Evolutionary conservation across 2,797 vertebrate species (phyloP).

Genomic region (Serranus cabrilla): DNA sequence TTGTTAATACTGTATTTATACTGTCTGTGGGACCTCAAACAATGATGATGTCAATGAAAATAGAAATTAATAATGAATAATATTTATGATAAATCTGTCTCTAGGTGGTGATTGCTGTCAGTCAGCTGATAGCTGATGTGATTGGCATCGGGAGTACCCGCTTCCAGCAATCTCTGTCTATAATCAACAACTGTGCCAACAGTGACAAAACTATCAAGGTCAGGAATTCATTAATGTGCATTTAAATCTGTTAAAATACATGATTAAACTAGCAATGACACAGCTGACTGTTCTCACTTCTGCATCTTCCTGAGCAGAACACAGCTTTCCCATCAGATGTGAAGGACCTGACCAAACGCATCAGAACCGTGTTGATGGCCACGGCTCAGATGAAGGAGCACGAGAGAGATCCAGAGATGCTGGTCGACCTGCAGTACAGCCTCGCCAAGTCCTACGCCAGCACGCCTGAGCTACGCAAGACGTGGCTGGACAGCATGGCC

Average conservation of each 20-base stretch:
- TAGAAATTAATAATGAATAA: not conserved
- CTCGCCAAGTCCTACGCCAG: constrained; percentile 98
- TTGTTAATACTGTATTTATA: not conserved
- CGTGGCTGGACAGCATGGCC: constrained; percentile 99
- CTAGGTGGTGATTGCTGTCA: constrained; percentile 98
- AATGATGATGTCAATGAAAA: not conserved
- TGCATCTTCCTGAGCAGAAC: constrained; percentile 82
- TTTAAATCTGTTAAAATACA: not conserved
- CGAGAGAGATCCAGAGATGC: constrained; percentile 97
- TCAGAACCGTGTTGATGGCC: constrained; percentile 97
- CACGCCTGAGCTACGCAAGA: constrained; percentile 97
- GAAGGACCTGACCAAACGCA: constrained; percentile 97
- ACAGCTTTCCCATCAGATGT: constrained; percentile 97
- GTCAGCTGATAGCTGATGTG: constrained; percentile 98
- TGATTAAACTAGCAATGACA: not conserved
- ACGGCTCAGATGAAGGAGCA: constrained; percentile 99
- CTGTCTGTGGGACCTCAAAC: not conserved
- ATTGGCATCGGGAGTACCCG: constrained; percentile 97
- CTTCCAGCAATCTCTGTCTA: constrained; percentile 98
- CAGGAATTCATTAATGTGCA: constrained; percentile 36
- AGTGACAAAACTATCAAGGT: constrained; percentile 97
- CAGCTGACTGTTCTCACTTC: not conserved
- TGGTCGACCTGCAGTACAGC: constrained; percentile 98
- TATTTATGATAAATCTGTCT: not conserved
- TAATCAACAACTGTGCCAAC: constrained; percentile 99